Evolutionary conservation across 92 coral and sea anemone genomes (phyloP).

Genomic region (Epizoanthus stellaris): DNA sequence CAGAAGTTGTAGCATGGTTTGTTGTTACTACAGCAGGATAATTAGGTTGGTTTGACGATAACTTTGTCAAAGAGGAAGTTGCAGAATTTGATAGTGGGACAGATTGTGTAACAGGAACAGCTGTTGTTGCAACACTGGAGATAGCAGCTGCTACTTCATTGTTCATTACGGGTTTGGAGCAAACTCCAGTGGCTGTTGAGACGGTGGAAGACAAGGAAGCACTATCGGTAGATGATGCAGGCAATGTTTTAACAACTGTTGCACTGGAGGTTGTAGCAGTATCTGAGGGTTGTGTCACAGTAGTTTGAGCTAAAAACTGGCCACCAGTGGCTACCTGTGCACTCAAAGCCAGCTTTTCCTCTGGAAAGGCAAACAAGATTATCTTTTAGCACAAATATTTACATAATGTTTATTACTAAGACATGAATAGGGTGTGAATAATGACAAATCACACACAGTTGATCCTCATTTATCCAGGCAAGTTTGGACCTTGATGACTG

Average conservation of each 20-base stretch:
- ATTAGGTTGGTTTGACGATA: conserved; percentile 10
- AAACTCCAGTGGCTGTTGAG: not conserved
- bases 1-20: not conserved
- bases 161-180: not conserved
- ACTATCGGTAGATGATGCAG: not conserved
- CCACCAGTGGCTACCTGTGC: not conserved
- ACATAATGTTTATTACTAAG: too few species aligned
- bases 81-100: not conserved
- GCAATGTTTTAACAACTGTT: not conserved
- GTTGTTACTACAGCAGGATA: not conserved
- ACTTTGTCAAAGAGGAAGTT: conserved; percentile 1
- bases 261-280: not conserved
- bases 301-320: not conserved
- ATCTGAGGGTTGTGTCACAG: not conserved
- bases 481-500: too few species aligned
- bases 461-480: too few species aligned
- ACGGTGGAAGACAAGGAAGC: not conserved
- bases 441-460: too few species aligned
- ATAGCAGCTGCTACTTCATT: conserved; percentile 21
- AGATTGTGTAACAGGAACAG: not conserved
- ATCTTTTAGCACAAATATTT: not conserved
- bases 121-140: not conserved
- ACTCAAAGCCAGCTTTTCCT: conserved; percentile 1
- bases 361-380: conserved; percentile 5
- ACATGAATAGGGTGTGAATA: too few species aligned